Base-by-base conservation (phyloP, 2,888 invertebrate species). In the Teleiodes luculella region DNA sequence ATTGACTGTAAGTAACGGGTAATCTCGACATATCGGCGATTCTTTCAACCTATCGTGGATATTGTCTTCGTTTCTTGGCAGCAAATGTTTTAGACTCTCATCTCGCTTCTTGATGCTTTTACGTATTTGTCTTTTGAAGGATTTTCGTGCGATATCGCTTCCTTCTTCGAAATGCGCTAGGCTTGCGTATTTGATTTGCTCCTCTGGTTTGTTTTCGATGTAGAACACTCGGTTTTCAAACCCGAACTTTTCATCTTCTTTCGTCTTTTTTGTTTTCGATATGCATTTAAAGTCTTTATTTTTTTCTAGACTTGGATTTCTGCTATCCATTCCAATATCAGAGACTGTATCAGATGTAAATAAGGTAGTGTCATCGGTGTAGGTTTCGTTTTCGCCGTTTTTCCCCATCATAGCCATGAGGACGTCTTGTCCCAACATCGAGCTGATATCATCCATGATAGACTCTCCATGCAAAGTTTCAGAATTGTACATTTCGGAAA, bases 131-230 rank as follows among this genome's bases (percentile, higher is more conserved):
- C 88, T 89, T 67, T 93, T 94, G 73, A 95, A 95, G 2, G 95
- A 95, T 73, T 93, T 92, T 46, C 95, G 91, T 0, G 94, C 95
- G 57, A 96, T 96, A 74, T 96, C 96, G 76, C 92, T 95, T 16
- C 95, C 95, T 81, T 95, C 95, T 57, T 94, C 94, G 69, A 95
- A 95, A 64, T 95, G 93, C 0, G 96, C 96, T 67, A 96, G 83
- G 69, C 95, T 95, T 76, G 95, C 95, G 70, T 93, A 94, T 61
- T 93, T 93, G 45, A 92, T 91, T 53, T 93, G 92, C 64, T 92
- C 91, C 56, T 92, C 92, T 48, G 80, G 74, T 67, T 85, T 86
- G 53, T 89, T 87, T 76, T 88, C 89, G 59, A 92, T 86, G 79
- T 92, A 91, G 64, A 94, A 94, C 33, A 93, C 94, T 68, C 92